Evolutionary conservation across 2,113 vertebrate species (phyloP).

Genomic region (Poeciliopsis prolifica): DNA sequence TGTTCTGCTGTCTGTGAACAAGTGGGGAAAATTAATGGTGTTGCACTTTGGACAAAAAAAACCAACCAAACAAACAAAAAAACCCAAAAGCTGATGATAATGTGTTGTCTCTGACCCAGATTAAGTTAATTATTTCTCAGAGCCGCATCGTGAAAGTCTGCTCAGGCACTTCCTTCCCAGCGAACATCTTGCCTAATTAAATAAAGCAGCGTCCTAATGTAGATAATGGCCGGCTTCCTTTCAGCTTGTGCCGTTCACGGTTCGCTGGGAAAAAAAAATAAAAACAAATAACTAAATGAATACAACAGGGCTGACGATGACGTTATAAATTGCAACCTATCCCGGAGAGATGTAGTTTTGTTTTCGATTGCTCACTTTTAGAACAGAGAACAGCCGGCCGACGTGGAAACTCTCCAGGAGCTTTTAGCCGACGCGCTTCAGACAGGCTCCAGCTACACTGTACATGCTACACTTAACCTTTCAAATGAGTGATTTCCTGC

Average conservation of each 20-base stretch:
- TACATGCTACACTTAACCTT: constrained; percentile 22
- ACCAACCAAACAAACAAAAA: too few relatives aligned
- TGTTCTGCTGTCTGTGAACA: too few relatives aligned
- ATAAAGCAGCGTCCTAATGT: constrained; percentile 34
- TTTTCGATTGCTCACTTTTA: not conserved
- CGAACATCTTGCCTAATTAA: constrained; percentile 27
- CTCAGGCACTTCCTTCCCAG: constrained; percentile 20
- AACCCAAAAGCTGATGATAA: too few relatives aligned
- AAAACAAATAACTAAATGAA: not conserved
- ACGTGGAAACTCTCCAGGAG: not conserved
- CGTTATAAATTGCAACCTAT: constrained; percentile 28
- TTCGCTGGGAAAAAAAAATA: constrained; percentile 11
- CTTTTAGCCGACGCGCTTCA: too few relatives aligned
- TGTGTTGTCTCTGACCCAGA: too few relatives aligned
- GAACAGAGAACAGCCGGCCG: not conserved
- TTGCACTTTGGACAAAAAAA: too few relatives aligned
- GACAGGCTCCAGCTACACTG: not conserved
- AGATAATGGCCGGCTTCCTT: constrained; percentile 27
- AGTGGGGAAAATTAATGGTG: too few relatives aligned
- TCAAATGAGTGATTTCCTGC: constrained; percentile 30
- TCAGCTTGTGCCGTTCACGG: constrained; percentile 13
- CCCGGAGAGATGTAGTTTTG: not conserved
- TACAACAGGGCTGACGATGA: constrained; percentile 11
- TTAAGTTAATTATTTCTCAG: too few relatives aligned
- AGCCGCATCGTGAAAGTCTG: constrained; percentile 11